Evolutionary conservation across 2,113 vertebrate genomes (phyloP), one percentile per base, ranked within the genome.

Genomic region (Xiphophorus maculatus): DNA sequence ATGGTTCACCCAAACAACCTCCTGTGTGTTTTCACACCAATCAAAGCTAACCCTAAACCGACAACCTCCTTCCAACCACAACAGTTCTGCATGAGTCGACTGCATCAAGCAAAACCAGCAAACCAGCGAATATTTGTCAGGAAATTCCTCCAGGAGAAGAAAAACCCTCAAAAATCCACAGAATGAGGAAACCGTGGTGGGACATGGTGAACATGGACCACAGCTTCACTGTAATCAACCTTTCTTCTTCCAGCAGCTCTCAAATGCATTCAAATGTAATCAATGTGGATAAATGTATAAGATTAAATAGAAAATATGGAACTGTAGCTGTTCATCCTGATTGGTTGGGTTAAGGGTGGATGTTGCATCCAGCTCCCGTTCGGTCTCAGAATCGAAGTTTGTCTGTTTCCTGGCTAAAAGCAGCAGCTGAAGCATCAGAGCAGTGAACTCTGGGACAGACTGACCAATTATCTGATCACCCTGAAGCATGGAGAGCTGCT

Each of bases 101-200:
- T 69, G 37, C 28, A 74, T 12, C 27, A 66, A 72, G 25, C 42
- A 48, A 77, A 87, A 84, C 72, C 79, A 82, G 60, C 80, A 66
- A 62, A 74, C 80, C 72, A 83, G 71, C 33, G 67, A 69, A 19
- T 12, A 2, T 51, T 37, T 63, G 32, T 61, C 3, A 28, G 66
- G 63, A 79, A 83, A 70, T 66, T 74, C 71, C 73, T 40, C 12
- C 25, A 71, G 58, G 25, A 71, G 66, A 27, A 66, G 12, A 67
- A 80, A 65, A 71, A 54, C 71, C 79, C 81, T 69, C 74, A 72
- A 67, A 66, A 51, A 28, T 44, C 71, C 44, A 29, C 22, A 74
- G 74, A 61, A 48, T 10, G 5, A 32, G 69, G 3, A 63, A 66
- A 27, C 25, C 35, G 0, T 58, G 44, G 51, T 37, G 37, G 76